Base-by-base conservation (phyloP, 2,113 vertebrate species). In the Urocynchramus pylzowi region DNA sequence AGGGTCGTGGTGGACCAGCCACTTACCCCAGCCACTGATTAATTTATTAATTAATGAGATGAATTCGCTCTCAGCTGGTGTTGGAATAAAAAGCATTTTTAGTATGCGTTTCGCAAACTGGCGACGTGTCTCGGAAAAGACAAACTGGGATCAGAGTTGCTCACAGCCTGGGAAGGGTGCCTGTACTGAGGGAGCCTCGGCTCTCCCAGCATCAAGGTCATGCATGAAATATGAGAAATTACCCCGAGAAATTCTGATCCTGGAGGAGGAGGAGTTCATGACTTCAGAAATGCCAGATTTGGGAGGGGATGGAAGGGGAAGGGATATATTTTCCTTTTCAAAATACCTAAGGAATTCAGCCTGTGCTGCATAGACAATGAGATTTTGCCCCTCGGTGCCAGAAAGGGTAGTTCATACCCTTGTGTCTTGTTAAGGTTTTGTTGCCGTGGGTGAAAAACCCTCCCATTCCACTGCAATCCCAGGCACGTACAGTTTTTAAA, bases 211-310 rank as follows among this genome's bases (percentile, higher is more conserved):
- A 95, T 90, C 92, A 93, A 89, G 90, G 93, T 96, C 92, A 86
- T 84, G 93, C 88, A 75, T 93, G 96, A 96, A 94, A 95, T 92
- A 89, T 84, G 95, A 96, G 95, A 95, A 93, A 95, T 90, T 95
- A 90, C 69, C 79, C 95, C 8, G 73, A 94, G 93, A 96, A 96
- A 95, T 92, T 91, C 68, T 92, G 94, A 89, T 97, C 73, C 80
- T 92, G 77, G 59, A 96, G 85, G 71, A 96, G 92, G 81, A 97
- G 95, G 63, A 95, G 95, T 96, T 97, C 96, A 95, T 95, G 89
- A 95, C 93, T 97, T 96, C 90, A 95, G 95, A 97, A 96, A 97
- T 97, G 91, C 93, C 96, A 95, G 90, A 91, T 95, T 87, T 96
- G 96, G 95, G 95, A 95, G 96, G 93, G 85, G 93, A 93, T 91